These are phyloP conservation scores for Corvus cornix DNA, from an alignment of 2,113 vertebrate genomes.

Conservation along the genomic window DNA sequence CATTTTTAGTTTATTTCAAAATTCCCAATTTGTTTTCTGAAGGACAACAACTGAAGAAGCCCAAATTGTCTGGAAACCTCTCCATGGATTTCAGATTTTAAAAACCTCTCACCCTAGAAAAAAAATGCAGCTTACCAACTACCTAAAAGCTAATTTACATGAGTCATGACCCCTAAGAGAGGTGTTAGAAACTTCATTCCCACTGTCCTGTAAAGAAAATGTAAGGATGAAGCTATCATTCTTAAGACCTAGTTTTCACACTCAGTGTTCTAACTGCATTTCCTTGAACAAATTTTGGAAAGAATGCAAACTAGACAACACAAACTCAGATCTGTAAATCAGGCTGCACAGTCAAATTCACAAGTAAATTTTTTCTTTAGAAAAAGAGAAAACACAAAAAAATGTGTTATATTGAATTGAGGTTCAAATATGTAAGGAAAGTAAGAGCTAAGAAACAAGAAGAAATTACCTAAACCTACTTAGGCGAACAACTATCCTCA, in stretches of 20 bases:
- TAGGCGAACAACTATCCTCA: neutral
- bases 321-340: neutral
- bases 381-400: neutral
- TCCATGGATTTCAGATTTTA: neutral
- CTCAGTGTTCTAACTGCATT: neutral
- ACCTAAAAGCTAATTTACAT: neutral
- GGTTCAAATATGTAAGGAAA: neutral
- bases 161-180: neutral
- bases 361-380: neutral
- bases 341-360: neutral
- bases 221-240: neutral
- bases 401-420: neutral
- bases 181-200: neutral
- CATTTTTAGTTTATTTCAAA: neutral
- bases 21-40: neutral
- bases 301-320: neutral
- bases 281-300: neutral
- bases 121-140: neutral
- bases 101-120: neutral
- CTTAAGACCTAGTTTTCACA: neutral
- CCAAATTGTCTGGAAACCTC: neutral
- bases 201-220: neutral
- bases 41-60: neutral
- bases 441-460: neutral
- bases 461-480: neutral